Conservation (phyloP, 1,140 invertebrate species). For the Heterodera schachtii region DNA sequence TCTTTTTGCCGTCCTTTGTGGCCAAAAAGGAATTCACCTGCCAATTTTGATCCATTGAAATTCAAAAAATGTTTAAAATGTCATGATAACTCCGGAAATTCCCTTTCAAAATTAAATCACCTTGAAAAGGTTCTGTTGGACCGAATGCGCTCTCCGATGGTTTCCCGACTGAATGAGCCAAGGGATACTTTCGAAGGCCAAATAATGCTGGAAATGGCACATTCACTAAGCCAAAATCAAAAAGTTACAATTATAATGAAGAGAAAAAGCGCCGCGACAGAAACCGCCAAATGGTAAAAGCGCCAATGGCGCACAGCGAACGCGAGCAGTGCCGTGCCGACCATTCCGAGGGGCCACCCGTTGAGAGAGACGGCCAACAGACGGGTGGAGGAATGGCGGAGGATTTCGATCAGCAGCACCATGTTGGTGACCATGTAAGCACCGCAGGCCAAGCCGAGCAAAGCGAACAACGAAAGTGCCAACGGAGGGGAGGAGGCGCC, state of each 20-base stretch:
- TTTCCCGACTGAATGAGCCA: conserved; percentile 48
- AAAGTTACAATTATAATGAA: conserved; percentile 40
- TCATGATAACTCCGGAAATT: too few relatives aligned
- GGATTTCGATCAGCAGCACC: conserved; percentile 56
- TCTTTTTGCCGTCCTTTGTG: background rate
- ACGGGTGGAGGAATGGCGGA: conserved; percentile 48
- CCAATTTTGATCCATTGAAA: background rate
- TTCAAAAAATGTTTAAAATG: background rate
- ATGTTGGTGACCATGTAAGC: conserved; percentile 61
- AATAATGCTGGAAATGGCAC: conserved; percentile 43
- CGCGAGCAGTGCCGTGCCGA: conserved; percentile 49
- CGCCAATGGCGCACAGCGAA: conserved; percentile 49
- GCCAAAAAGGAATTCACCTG: conserved; percentile 17
- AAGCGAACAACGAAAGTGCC: conserved; percentile 43
- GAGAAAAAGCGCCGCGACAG: conserved; percentile 32
- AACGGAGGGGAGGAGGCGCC: conserved; percentile 4
- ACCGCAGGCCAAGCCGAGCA: conserved; percentile 41
- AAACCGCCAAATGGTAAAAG: conserved; percentile 41
- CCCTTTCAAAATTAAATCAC: background rate
- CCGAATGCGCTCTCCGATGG: conserved; percentile 13
- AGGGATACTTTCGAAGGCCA: conserved; percentile 51
- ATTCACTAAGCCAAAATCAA: background rate
- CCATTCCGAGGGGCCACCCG: conserved; percentile 64
- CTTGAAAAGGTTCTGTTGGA: conserved; percentile 6
- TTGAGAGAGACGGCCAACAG: conserved; percentile 61